These are phyloP conservation scores for Iphiclides podalirius DNA, from an alignment of 2,888 invertebrate genomes.

Conservation along the genomic window DNA sequence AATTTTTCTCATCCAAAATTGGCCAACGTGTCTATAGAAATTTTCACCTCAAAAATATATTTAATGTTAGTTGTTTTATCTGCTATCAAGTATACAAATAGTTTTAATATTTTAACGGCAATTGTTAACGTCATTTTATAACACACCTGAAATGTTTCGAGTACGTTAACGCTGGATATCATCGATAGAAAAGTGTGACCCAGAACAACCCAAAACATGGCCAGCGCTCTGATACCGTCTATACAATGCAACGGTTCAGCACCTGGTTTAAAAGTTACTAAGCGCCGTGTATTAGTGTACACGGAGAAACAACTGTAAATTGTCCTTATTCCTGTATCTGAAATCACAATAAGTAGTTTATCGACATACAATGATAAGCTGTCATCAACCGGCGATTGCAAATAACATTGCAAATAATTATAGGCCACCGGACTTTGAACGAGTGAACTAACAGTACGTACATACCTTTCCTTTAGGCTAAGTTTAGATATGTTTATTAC, in stretches of 20 bases:
- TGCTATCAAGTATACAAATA: too few species aligned
- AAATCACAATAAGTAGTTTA: conserved; percentile 9
- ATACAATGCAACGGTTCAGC: conserved; percentile 51
- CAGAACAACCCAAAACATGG: conserved; percentile 63
- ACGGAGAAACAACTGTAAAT: conserved; percentile 35
- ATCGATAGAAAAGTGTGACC: conserved; percentile 43
- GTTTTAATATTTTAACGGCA: too few species aligned
- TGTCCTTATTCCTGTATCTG: conserved; percentile 22
- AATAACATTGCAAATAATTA: neutral
- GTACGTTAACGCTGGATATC: neutral
- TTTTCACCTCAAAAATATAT: too few species aligned
- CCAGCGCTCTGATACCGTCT: conserved; percentile 58
- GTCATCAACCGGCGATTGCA: neutral
- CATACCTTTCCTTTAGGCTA: too few species aligned
- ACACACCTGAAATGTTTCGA: conserved; percentile 29
- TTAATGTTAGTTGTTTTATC: too few species aligned
- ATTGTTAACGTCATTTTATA: too few species aligned
- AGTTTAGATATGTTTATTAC: too few species aligned
- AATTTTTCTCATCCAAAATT: too few species aligned
- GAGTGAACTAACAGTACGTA: too few species aligned
- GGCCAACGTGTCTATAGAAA: too few species aligned
- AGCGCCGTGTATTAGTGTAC: conserved; percentile 51
- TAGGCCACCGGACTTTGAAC: too few species aligned
- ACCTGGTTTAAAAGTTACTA: conserved; percentile 41
- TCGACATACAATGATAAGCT: neutral